These are phyloP conservation scores for Apamea epomidion DNA, from an alignment of 2,888 invertebrate genomes.

Conservation along the genomic window DNA sequence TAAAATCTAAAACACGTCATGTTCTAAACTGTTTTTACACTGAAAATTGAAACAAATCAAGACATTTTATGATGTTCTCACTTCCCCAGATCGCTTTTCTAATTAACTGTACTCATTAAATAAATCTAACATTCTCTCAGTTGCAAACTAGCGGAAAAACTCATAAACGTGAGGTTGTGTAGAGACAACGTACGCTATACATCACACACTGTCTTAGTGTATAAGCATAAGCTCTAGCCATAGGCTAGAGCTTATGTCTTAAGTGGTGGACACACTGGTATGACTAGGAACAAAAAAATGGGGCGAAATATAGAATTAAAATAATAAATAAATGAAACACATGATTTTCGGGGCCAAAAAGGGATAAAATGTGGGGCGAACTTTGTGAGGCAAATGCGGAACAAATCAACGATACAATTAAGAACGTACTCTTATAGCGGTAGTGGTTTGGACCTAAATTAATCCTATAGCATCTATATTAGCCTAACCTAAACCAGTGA, in stretches of 20 bases:
- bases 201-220: not conserved
- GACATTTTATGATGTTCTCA: not conserved
- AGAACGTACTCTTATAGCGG: not conserved
- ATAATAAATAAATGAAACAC: too few relatives aligned
- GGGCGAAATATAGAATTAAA: too few relatives aligned
- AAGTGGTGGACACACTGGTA: not conserved
- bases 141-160: not conserved
- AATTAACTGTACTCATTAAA: constrained; percentile 12
- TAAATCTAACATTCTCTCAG: constrained; percentile 3
- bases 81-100: constrained; percentile 14
- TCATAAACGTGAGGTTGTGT: not conserved
- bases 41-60: constrained; percentile 1
- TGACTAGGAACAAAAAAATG: too few relatives aligned
- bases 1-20: too few relatives aligned
- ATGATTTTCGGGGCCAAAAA: too few relatives aligned
- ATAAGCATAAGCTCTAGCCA: too few relatives aligned
- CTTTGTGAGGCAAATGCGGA: too few relatives aligned
- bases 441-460: not conserved
- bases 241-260: not conserved
- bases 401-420: not conserved
- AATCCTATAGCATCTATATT: not conserved
- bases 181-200: not conserved
- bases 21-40: not conserved
- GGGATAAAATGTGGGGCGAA: too few relatives aligned
- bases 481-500: not conserved